These are phyloP conservation scores for Ypsolopha scabrella DNA, from an alignment of 2,888 invertebrate species.

Conservation along the genomic window DNA sequence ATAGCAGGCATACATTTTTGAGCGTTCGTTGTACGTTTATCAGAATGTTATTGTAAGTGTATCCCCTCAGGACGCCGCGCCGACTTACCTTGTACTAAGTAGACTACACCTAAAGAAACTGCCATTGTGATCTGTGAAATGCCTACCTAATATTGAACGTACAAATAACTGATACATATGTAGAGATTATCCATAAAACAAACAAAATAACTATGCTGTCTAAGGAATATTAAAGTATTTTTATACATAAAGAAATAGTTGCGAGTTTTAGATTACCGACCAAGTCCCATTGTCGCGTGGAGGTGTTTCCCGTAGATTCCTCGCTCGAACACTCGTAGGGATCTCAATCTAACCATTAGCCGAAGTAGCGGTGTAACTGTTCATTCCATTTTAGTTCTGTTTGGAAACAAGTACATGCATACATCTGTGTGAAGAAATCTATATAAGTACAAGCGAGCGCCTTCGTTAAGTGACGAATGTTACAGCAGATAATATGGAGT, in stretches of 20 bases:
- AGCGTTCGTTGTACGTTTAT: neutral
- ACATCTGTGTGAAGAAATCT: neutral
- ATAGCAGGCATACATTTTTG: neutral
- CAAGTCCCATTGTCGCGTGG: conserved; percentile 31
- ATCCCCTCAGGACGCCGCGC: conserved; percentile 24
- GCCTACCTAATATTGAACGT: conserved; percentile 56
- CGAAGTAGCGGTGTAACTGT: conserved; percentile 16
- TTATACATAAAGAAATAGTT: conserved; percentile 54
- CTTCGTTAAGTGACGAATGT: conserved; percentile 43
- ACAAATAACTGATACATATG: conserved; percentile 46
- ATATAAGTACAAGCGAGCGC: conserved; percentile 57
- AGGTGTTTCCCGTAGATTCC: no score
- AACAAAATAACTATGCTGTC: conserved; percentile 25
- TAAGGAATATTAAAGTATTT: conserved; percentile 51
- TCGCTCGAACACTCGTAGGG: neutral
- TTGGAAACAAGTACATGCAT: neutral
- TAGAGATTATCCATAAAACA: conserved; percentile 47
- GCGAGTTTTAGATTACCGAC: conserved; percentile 42
- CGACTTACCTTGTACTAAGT: conserved; percentile 33
- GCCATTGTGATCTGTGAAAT: conserved; percentile 45
- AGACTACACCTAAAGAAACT: conserved; percentile 36
- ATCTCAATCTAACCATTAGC: neutral
- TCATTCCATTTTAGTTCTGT: conserved; percentile 42
- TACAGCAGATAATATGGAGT: conserved; percentile 30
- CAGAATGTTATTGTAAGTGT: neutral